Evolutionary conservation across 2,888 invertebrate species (phyloP).

Genomic region (Euzetes globulus): DNA sequence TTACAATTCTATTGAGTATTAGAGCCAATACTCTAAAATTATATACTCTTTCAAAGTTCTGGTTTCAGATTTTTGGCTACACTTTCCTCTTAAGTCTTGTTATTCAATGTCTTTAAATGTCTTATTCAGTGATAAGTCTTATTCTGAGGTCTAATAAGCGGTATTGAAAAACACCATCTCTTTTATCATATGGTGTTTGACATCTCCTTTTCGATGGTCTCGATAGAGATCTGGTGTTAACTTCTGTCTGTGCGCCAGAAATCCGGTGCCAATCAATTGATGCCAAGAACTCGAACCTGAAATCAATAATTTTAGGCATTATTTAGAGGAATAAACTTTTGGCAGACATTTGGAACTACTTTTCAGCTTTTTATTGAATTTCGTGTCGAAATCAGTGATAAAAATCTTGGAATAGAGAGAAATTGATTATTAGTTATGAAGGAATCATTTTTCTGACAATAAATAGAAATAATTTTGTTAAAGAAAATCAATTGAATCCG

Average conservation of each 20-base stretch:
- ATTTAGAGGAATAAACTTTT: background rate
- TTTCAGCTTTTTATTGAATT: background rate
- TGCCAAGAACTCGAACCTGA: background rate
- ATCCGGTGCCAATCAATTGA: background rate
- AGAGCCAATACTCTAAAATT: background rate
- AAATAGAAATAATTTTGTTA: background rate
- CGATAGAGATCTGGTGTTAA: no score
- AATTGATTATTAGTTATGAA: background rate
- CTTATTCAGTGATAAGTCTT: background rate
- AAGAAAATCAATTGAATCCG: background rate
- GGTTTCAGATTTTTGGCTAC: background rate
- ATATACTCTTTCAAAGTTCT: background rate
- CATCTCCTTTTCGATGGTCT: background rate
- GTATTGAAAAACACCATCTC: background rate
- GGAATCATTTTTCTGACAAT: background rate
- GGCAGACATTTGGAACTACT: background rate
- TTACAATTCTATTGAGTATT: background rate
- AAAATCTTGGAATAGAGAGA: background rate
- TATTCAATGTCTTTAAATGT: background rate
- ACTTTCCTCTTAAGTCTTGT: background rate
- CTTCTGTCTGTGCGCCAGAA: background rate
- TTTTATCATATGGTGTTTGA: slow-evolving; percentile 4
- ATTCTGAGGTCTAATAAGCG: background rate
- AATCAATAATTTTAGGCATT: background rate
- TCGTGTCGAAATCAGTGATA: background rate